phyloP scores from a whole-genome alignment of 2,113 vertebrate genomes.

The Australoheros scitulus region DNA sequence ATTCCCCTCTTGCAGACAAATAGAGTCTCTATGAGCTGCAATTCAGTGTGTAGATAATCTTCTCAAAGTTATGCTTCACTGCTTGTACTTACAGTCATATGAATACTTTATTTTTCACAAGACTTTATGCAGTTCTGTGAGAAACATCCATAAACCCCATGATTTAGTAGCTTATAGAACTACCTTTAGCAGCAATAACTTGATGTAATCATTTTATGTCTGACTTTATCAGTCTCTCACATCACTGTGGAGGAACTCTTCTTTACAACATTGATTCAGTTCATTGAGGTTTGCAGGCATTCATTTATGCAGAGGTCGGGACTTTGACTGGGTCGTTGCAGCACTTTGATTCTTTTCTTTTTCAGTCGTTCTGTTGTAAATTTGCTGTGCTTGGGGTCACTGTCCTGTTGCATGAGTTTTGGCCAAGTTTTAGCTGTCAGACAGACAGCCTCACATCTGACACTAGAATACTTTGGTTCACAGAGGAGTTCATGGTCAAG shows the following conservation, averaged over 20 bases:
- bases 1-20: background rate
- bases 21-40: background rate
- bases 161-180: too few relatives aligned
- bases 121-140: background rate
- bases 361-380: background rate
- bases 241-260: background rate
- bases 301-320: background rate
- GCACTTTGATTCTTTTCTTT: background rate
- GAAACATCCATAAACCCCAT: too few relatives aligned
- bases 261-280: background rate
- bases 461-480: background rate
- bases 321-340: background rate
- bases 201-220: too few relatives aligned
- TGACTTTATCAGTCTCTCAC: too few relatives aligned
- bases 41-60: background rate
- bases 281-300: background rate
- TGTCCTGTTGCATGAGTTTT: background rate
- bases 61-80: background rate
- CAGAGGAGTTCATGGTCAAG: background rate
- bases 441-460: background rate
- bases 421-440: background rate
- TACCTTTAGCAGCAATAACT: too few relatives aligned
- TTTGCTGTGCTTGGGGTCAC: background rate
- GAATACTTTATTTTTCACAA: background rate
- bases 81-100: background rate